Conservation (phyloP, 2,888 invertebrate genomes). For the Limenitis camilla region DNA sequence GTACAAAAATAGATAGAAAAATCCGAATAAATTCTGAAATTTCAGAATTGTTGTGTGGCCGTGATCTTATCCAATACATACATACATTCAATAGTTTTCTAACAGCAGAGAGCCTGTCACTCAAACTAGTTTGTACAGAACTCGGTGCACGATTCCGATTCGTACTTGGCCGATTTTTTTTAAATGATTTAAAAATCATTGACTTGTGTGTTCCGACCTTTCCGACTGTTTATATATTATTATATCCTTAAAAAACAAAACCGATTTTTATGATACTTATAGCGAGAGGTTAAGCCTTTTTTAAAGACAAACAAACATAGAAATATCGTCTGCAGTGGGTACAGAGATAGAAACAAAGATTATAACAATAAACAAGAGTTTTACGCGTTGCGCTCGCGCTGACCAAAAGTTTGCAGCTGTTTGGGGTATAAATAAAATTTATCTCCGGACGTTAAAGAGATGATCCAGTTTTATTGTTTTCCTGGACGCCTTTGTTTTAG, state of each 20-base stretch:
- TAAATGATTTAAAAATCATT: too few relatives aligned
- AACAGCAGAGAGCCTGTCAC: too few relatives aligned
- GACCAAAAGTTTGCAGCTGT: slow-evolving; percentile 76
- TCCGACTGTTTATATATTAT: too few relatives aligned
- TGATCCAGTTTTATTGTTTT: slow-evolving; percentile 63
- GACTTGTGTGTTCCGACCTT: slow-evolving; percentile 42
- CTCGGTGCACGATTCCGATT: too few relatives aligned
- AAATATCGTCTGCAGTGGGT: slow-evolving; percentile 24
- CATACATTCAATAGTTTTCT: too few relatives aligned
- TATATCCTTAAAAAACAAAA: slow-evolving; percentile 12
- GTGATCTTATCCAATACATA: too few relatives aligned
- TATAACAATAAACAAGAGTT: slow-evolving; percentile 53
- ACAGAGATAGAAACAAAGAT: slow-evolving; percentile 56
- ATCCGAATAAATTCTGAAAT: too few relatives aligned
- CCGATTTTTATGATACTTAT: slow-evolving; percentile 15
- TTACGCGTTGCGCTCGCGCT: slow-evolving; percentile 48
- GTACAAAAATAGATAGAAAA: too few relatives aligned
- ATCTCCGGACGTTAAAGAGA: slow-evolving; percentile 66
- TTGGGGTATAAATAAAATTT: slow-evolving; percentile 69
- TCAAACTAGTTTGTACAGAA: too few relatives aligned
- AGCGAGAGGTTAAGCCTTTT: slow-evolving; percentile 25
- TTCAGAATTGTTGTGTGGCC: too few relatives aligned
- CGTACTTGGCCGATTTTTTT: too few relatives aligned
- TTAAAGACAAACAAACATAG: slow-evolving; percentile 42
- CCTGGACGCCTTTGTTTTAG: slow-evolving; percentile 23